These are phyloP conservation scores for Dicaeum eximium DNA, from an alignment of 2,113 vertebrate species.

Conservation along the genomic window DNA sequence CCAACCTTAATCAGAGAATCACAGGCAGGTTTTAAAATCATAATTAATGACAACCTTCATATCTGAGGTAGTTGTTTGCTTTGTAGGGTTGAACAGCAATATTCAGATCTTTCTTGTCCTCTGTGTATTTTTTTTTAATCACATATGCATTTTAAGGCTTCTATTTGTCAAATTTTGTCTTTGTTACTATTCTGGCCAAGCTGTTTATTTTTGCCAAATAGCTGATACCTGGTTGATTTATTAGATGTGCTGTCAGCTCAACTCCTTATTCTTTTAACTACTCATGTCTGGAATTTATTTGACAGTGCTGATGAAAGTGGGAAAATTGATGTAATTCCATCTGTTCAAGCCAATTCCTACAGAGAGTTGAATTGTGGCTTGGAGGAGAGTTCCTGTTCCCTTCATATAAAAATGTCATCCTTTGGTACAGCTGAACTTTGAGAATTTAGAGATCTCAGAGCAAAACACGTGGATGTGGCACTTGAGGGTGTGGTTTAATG, in stretches of 20 bases:
- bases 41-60: background rate
- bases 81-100: background rate
- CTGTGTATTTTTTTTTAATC: background rate
- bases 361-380: background rate
- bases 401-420: background rate
- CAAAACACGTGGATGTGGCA: rapidly evolving
- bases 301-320: background rate
- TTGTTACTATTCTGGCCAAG: background rate
- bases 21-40: background rate
- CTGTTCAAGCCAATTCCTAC: background rate
- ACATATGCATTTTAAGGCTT: background rate
- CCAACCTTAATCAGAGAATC: background rate
- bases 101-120: background rate
- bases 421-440: background rate
- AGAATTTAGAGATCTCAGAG: background rate
- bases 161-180: background rate
- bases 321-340: background rate
- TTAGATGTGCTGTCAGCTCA: background rate
- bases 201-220: background rate
- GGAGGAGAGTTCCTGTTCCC: background rate
- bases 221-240: background rate
- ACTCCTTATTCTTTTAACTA: background rate
- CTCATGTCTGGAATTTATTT: background rate
- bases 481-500: background rate
- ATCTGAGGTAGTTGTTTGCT: background rate